Conservation (phyloP, 2,888 invertebrate genomes). For the Gonocerus acuteangulatus region DNA sequence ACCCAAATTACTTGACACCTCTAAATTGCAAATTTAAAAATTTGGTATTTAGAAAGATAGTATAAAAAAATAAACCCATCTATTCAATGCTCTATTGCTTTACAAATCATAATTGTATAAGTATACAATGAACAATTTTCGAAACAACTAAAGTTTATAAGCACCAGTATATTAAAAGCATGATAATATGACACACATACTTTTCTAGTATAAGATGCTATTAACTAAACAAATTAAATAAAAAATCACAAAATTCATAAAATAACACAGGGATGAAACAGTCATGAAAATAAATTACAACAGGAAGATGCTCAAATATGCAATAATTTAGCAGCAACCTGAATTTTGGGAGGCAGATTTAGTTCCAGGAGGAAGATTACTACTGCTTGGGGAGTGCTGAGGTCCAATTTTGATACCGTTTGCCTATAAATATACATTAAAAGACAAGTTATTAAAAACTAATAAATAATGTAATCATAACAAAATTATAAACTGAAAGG, state of each 20-base stretch:
- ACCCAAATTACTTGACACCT: too few relatives aligned
- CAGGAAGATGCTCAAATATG: too few relatives aligned
- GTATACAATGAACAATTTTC: too few relatives aligned
- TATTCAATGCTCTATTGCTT: too few relatives aligned
- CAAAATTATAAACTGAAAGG: too few relatives aligned
- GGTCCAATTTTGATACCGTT: slow-evolving; percentile 99
- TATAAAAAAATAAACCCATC: too few relatives aligned
- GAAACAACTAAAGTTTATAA: background rate
- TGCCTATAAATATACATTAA: slow-evolving; percentile 57
- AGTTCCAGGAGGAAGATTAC: slow-evolving; percentile 68
- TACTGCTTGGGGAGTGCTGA: slow-evolving; percentile 89
- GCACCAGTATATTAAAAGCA: background rate
- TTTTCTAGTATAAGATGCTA: background rate
- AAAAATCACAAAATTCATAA: background rate
- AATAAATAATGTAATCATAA: too few relatives aligned
- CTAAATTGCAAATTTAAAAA: too few relatives aligned
- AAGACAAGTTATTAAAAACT: background rate
- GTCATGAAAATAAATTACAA: too few relatives aligned
- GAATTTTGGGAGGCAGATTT: slow-evolving; percentile 70
- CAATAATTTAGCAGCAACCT: slow-evolving; percentile 72
- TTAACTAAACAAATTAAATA: background rate
- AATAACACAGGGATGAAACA: background rate
- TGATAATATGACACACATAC: background rate
- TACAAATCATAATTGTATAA: too few relatives aligned
- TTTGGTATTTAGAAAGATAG: too few relatives aligned